phyloP scores from a whole-genome alignment of 2,888 invertebrate genomes.

The Zygothrica quintamaculata region DNA sequence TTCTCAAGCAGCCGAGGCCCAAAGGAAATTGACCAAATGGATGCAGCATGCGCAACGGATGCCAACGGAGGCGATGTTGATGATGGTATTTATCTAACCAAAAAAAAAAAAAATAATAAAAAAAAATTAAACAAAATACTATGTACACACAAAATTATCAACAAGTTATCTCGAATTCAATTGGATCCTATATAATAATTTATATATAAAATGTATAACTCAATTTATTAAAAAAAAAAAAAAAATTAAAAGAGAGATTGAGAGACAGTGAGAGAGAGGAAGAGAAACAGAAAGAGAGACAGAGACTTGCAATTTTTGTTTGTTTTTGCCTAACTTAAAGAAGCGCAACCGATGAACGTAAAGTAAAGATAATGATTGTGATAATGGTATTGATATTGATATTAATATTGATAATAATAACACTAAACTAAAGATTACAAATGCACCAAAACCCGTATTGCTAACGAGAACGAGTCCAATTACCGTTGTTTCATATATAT shows the following conservation, averaged over 20 bases:
- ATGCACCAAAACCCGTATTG: conserved; percentile 44
- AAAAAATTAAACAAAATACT: conserved; percentile 67
- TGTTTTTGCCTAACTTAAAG: conserved; percentile 70
- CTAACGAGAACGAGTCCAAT: conserved; percentile 50
- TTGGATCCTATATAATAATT: conserved; percentile 71
- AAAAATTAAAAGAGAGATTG: conserved; percentile 58
- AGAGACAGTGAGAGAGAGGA: conserved; percentile 64
- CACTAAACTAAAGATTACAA: too few relatives aligned
- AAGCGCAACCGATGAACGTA: conserved; percentile 69
- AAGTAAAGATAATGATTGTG: conserved; percentile 58
- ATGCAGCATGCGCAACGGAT: conserved; percentile 64
- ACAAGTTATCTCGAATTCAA: conserved; percentile 78
- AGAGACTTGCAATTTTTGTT: conserved; percentile 78
- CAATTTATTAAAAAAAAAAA: conserved; percentile 66
- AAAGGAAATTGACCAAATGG: conserved; percentile 51
- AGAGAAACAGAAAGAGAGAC: conserved; percentile 59
- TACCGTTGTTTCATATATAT: conserved; percentile 35
- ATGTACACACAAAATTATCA: conserved; percentile 82
- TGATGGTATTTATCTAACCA: conserved; percentile 84
- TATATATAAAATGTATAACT: conserved; percentile 70
- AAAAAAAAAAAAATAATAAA: conserved; percentile 65
- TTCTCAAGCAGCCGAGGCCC: conserved; percentile 75
- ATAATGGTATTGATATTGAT: conserved; percentile 25
- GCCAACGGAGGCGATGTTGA: conserved; percentile 65
- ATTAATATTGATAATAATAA: conserved; percentile 15